Base-by-base conservation (phyloP, 2,797 vertebrate species). In the Sebastes variabilis region DNA sequence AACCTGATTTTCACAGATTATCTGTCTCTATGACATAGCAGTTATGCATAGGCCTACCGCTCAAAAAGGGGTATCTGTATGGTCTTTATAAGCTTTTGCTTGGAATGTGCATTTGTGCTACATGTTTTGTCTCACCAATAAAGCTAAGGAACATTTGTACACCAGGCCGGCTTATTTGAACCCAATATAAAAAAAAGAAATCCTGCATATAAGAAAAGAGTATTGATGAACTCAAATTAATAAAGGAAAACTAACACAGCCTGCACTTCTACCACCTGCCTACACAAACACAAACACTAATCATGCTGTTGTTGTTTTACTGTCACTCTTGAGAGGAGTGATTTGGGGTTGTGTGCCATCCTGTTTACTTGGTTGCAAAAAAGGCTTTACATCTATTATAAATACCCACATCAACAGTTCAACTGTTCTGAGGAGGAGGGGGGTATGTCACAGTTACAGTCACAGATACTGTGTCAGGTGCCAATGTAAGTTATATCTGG, bases 281-380 rank as follows among this genome's bases (percentile, higher is more conserved):
- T 49, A 14, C 12, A 25, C 18, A 42, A n/a, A 14, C 12, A 25
- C 18, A 42, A n/a, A 30, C 12, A 67, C 42, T 42, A 16, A 18
- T 32, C 22, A 25, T 32, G 20, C 0, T 0, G 27, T 67, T 77
- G 71, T 85, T 87, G 71, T 85, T 79, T 65, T 52, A 67, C 9
- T 55, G n/a, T 60, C 16, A 77, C 84, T 87, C 79, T 46, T 58
- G 83, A 84, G 88, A 77, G 67, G 42, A 75, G 72, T 80, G 3
- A 84, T 83, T 85, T 79, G 20, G 7, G 12, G 20, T 46, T 24
- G 56, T 60, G 22, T 84, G 61, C 85, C 77, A 87, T 81, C 55
- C 74, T 29, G 81, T 87, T 81, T 70, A 29, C 58, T 46, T 72
- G 5, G 18, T 34, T 52, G 27, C 38, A 20, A 61, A 49, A 81